phyloP scores from a whole-genome alignment of 2,797 vertebrate genomes.

The Sciurus carolinensis region DNA sequence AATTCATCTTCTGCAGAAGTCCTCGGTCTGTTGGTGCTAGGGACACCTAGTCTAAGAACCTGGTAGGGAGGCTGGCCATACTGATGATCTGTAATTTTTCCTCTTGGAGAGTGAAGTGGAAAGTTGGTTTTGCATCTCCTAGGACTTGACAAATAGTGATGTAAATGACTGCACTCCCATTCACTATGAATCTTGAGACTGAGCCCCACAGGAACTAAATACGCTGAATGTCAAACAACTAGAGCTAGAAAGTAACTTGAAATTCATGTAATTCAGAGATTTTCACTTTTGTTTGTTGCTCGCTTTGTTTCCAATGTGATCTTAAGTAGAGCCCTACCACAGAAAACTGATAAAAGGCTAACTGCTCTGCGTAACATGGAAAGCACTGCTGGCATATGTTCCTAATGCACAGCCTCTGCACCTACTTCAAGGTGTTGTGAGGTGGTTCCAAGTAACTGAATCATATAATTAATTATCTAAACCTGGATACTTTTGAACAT shows the following conservation, averaged over 20 bases:
- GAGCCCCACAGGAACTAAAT: not conserved
- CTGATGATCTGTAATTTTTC: not conserved
- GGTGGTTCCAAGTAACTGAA: not conserved
- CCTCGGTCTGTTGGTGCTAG: not conserved
- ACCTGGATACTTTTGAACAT: not conserved
- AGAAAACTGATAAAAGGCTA: not conserved
- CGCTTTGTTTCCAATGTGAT: not conserved
- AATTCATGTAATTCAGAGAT: not conserved
- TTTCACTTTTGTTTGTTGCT: not conserved
- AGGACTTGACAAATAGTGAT: not conserved
- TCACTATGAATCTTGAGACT: not conserved
- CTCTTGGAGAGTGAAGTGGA: not conserved
- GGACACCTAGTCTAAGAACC: not conserved
- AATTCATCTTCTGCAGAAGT: not conserved
- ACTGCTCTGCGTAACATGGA: too few relatives aligned
- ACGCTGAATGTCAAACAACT: not conserved
- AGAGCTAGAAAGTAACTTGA: not conserved
- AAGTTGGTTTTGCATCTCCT: not conserved
- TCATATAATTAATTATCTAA: not conserved
- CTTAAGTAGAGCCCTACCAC: not conserved
- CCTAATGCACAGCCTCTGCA: not conserved
- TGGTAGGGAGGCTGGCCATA: not conserved
- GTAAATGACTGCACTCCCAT: not conserved
- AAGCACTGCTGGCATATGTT: not conserved
- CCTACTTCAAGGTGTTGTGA: not conserved